Evolutionary conservation across 2,888 invertebrate species (phyloP), one percentile per base, ranked within the genome.

Genomic region (Xylota segnis): DNA sequence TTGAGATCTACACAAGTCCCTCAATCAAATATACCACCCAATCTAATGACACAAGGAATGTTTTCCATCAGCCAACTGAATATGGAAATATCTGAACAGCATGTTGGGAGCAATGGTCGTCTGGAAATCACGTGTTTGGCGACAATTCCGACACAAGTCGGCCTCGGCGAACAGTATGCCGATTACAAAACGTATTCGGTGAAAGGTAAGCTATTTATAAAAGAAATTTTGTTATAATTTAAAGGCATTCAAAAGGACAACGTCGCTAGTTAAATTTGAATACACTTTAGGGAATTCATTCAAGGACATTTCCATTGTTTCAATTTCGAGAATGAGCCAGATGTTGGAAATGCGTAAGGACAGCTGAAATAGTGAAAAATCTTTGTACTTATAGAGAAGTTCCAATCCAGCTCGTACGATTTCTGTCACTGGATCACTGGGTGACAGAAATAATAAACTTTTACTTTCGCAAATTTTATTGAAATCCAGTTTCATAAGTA

Each of bases 131-230:
- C 95, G 37, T 96, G 96, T 90, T 94, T 96, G 83, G 94, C 96
- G 45, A 96, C 96, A 63, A 96, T 96, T 88, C 96, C 96, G 0
- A 95, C 95, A 77, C 95, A 95, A 88, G 94, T 96, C 18, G 95
- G 94, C 14, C 94, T 95, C 43, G 95, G 95, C 71, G 96, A 95
- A 89, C 94, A 94, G 88, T 96, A 95, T 90, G 96, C 96, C 65
- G 96, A 96, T 90, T 93, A 95, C 88, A 95, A 95, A 90, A 95
- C 94, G 88, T 95, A 94, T 89, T 95, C 95, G 45, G 95, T 96
- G 70, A 94, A 94, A 90, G 96, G 96, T 96, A 92, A 94, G 94
- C 90, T 0, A 10, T 50, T 23, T 14, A 9, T 52, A 5, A 16
- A 5, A 23, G 9, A 2, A 0, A 43, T 14, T 29, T 9, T 16